phyloP scores from a whole-genome alignment of 2,113 vertebrate species.

The Scomber scombrus region DNA sequence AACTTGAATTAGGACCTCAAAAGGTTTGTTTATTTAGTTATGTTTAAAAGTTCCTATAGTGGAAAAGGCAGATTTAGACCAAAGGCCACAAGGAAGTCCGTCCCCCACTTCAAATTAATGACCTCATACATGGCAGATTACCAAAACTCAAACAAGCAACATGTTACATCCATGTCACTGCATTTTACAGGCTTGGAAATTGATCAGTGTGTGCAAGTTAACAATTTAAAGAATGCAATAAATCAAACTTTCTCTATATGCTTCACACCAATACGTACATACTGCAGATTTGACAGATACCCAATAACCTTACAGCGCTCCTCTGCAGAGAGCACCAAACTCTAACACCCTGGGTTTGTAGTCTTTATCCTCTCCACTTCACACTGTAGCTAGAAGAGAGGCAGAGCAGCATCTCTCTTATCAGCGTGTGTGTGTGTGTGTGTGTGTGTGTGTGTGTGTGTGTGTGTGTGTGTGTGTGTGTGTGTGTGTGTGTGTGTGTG shows the following conservation, averaged over 20 bases:
- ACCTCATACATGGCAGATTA: too few relatives aligned
- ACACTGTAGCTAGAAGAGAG: slow-evolving; percentile 56
- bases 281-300: slow-evolving; percentile 29
- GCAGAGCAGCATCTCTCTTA: slow-evolving; percentile 73
- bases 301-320: slow-evolving; percentile 39
- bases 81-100: too few relatives aligned
- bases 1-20: too few relatives aligned
- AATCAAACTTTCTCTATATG: too few relatives aligned
- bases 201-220: background rate
- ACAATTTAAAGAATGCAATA: background rate
- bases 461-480: slow-evolving; percentile 37
- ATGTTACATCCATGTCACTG: too few relatives aligned
- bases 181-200: too few relatives aligned
- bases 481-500: slow-evolving; percentile 55
- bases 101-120: too few relatives aligned
- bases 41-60: too few relatives aligned
- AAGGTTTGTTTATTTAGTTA: too few relatives aligned
- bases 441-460: slow-evolving; percentile 36
- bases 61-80: too few relatives aligned
- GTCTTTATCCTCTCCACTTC: slow-evolving; percentile 77
- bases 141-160: too few relatives aligned
- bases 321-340: slow-evolving; percentile 50
- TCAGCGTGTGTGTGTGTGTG: slow-evolving; percentile 54
- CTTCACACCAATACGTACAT: background rate
- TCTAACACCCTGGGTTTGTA: slow-evolving; percentile 50